Evolutionary conservation across 2,888 invertebrate species (phyloP), one percentile per base, ranked within the genome.

Genomic region (Minunthozetes semirufus): DNA sequence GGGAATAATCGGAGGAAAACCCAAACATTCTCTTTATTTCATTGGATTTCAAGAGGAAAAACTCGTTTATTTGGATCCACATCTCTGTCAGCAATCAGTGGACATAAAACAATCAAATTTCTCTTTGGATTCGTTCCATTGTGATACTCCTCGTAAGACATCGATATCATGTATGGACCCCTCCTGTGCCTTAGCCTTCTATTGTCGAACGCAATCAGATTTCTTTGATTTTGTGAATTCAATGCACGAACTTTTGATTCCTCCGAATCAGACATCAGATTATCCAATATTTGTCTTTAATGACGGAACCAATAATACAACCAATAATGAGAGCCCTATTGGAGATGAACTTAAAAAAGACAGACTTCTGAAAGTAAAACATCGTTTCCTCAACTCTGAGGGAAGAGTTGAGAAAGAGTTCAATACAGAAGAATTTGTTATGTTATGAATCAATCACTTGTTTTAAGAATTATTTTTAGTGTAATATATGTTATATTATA

Each of bases 21-120:
- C 95, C 0, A 91, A 92, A 81, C 94, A 94, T 86, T 93, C 95
- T 19, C 85, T 95, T 48, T 96, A 93, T 83, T 94, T 96, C 85
- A 88, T 95, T 77, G 96, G 95, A 70, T 94, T 82, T 82, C n/a
- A 81, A 88, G 94, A 93, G 82, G 92, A 94, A 82, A 90, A 91
- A 83, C 84, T 95, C 76, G 93, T 96, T 80, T 92, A 94, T 81
- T 85, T 96, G 79, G 96, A 96, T 84, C 96, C 96, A 22, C 96
- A 96, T 84, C 92, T 93, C 81, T 93, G 93, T 81, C 95, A 95
- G 83, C 92, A 94, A 83, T 89, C 89, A 84, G 90, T 94, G 46
- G 91, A 93, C 84, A 90, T 92, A 0, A 89, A 89, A 85, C 88
- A 89, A 80, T 87, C 89, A 73, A 88, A 90, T 81, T 94, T 93